Evolutionary conservation across 2,888 invertebrate species (phyloP).

Genomic region (Platycheirus rosarum): DNA sequence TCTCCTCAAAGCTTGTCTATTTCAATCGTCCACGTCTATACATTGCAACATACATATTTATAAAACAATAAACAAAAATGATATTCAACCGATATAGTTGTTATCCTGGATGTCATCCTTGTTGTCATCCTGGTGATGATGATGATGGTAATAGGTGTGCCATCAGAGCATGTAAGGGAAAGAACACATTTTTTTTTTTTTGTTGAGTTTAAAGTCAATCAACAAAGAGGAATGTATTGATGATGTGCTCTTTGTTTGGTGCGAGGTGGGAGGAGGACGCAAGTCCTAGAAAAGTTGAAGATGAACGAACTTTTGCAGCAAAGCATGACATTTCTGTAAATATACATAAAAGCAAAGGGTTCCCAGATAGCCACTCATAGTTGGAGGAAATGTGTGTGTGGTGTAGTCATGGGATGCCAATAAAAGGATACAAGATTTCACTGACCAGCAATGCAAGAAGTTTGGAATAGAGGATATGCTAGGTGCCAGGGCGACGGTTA

Average conservation of each 20-base stretch:
- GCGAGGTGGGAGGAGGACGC: neutral
- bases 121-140: conserved; percentile 33
- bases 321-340: conserved; percentile 56
- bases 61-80: conserved; percentile 69
- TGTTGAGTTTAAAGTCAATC: conserved; percentile 66
- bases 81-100: conserved; percentile 42
- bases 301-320: conserved; percentile 54
- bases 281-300: conserved; percentile 54
- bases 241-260: too few relatives aligned
- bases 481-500: neutral
- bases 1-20: conserved; percentile 57
- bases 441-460: conserved; percentile 1
- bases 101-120: conserved; percentile 33
- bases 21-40: conserved; percentile 46
- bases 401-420: conserved; percentile 22
- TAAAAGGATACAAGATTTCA: conserved; percentile 17
- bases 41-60: conserved; percentile 65
- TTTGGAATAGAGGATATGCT: neutral
- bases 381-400: conserved; percentile 13
- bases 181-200: conserved; percentile 38
- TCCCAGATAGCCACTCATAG: neutral
- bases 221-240: conserved; percentile 42
- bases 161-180: conserved; percentile 45
- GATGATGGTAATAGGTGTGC: conserved; percentile 63
- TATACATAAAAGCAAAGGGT: conserved; percentile 16